phyloP scores from a whole-genome alignment of 2,797 vertebrate species.

The Myotis daubentonii region DNA sequence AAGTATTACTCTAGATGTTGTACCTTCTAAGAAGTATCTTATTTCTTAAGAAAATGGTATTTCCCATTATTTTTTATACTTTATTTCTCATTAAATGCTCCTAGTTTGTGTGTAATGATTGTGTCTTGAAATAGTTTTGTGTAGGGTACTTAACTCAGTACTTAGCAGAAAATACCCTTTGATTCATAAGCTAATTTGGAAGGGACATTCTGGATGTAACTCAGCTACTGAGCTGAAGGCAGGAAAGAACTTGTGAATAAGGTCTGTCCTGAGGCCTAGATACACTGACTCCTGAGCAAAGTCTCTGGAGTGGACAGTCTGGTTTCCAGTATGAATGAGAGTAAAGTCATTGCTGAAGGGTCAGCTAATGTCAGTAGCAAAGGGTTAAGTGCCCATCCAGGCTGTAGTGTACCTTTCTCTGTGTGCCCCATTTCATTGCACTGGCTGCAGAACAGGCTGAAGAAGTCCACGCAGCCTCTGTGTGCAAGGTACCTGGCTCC shows the following conservation, averaged over 20 bases:
- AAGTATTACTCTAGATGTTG: background rate
- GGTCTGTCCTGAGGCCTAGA: background rate
- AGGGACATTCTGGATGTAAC: background rate
- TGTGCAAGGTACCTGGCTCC: too few relatives aligned
- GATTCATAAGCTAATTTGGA: background rate
- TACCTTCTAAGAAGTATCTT: background rate
- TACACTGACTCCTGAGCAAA: background rate
- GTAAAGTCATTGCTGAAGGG: background rate
- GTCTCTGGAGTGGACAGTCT: background rate
- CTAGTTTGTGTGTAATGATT: background rate
- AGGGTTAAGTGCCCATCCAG: background rate
- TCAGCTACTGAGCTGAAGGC: background rate
- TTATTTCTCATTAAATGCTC: background rate
- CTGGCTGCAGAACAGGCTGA: background rate
- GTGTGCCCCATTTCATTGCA: rapidly evolving
- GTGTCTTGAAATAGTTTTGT: constrained; percentile 33
- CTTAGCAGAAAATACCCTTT: background rate
- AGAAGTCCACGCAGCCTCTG: rapidly evolving
- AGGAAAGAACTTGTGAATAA: background rate
- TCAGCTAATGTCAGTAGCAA: background rate
- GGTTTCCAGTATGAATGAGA: background rate
- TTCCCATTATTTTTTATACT: background rate
- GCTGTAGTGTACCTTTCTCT: background rate
- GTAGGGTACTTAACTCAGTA: background rate
- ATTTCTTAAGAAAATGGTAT: background rate